Base-by-base conservation (phyloP, 2,113 vertebrate genomes). In the Pithys albifrons region DNA sequence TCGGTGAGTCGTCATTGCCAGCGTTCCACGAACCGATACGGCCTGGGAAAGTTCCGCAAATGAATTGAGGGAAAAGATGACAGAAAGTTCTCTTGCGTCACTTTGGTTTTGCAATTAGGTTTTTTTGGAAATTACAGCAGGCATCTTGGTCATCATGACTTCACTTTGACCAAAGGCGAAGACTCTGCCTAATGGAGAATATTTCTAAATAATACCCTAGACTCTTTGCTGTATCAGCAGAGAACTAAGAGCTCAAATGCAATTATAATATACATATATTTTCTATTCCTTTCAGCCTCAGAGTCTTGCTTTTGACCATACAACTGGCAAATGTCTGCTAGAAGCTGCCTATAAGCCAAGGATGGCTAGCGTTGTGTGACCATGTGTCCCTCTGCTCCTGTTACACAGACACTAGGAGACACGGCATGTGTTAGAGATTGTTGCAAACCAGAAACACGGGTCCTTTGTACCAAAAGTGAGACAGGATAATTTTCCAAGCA, bases 11-110 rank as follows among this genome's bases (percentile, higher is more conserved):
- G 2, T 99, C 99, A 0, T 91, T 98, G 76, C 98, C 97, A 83
- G 98, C 80, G 1, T 98, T 99, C 99, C 99, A 99, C 0, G 99
- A 98, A 67, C 98, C 91, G 2, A 98, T 81, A n/a, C 98, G 98
- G 43, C 98, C 99, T 99, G 93, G 37, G 93, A 91, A 80, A 93
- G 71, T 39, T 88, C 73, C 93, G 77, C 45, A 54, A 79, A 57
- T 25, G 16, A 74, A 49, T 59, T 84, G 4, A 1, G 80, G 27
- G 37, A 89, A 81, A 62, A 79, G 24, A 72, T 39, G 22, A 65
- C 10, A 57, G 27, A 14, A 71, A 65, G 12, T 39, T 39, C 69
- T 67, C 41, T 55, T 64, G 65, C 0, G 1, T 72, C 45, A 66
- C 41, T 90, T 75, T 29, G 75, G 72, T 84, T 96, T 94, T 92